Evolutionary conservation across 2,888 invertebrate species (phyloP).

Genomic region (Idaea aversata): DNA sequence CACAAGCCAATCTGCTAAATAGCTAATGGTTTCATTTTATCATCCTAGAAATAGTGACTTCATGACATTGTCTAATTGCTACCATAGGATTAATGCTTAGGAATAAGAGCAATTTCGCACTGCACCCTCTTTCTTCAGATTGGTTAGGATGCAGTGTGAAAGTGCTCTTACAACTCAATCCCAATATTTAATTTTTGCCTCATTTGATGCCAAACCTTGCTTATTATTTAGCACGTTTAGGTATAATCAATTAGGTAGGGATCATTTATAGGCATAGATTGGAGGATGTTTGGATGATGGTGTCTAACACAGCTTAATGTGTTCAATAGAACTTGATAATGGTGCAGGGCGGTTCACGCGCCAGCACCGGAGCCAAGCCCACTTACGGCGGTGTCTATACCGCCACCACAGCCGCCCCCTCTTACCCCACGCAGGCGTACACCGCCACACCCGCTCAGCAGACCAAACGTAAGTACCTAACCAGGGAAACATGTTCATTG

Average conservation of each 20-base stretch:
- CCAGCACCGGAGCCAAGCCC: slow-evolving; percentile 81
- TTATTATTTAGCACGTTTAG: too few relatives aligned
- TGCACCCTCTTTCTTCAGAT: too few relatives aligned
- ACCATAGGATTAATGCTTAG: too few relatives aligned
- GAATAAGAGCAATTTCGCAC: too few relatives aligned
- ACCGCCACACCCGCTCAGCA: slow-evolving; percentile 79
- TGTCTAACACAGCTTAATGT: slow-evolving; percentile 16
- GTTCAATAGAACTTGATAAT: slow-evolving; percentile 35
- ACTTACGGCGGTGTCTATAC: slow-evolving; percentile 82
- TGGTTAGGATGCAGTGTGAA: too few relatives aligned
- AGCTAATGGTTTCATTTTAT: too few relatives aligned
- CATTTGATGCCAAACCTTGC: too few relatives aligned
- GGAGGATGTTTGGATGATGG: background rate
- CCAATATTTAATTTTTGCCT: too few relatives aligned
- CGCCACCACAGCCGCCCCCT: slow-evolving; percentile 76
- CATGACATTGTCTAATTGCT: too few relatives aligned
- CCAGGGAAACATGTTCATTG: background rate
- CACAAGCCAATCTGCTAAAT: too few relatives aligned
- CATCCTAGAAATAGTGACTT: too few relatives aligned
- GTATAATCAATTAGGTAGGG: background rate
- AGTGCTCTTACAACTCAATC: too few relatives aligned
- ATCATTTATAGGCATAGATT: background rate
- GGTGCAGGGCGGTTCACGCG: slow-evolving; percentile 71
- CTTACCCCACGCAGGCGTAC: slow-evolving; percentile 75
- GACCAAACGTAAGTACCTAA: slow-evolving; percentile 79